Evolutionary conservation across 1,140 invertebrate species (phyloP), one percentile per base, ranked within the genome.

Genomic region (Atta cephalotes): DNA sequence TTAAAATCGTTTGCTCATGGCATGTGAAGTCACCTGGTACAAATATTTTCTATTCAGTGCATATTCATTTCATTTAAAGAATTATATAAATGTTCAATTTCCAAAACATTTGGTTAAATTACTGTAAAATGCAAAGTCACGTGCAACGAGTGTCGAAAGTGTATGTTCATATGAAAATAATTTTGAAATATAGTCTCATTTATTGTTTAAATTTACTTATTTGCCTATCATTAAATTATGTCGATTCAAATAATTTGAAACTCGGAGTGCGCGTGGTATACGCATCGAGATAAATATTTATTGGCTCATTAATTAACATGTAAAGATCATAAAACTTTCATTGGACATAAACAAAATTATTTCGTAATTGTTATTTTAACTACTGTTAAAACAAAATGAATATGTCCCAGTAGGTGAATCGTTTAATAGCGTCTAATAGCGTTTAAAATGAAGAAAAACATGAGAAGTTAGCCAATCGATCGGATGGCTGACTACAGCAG

Each of bases 21-120:
- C 53, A 39, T 39, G 53, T 76, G 77, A 88, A 91, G 87, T 87
- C 53, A 68, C 35, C 68, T 21, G 60, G 35, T 71, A 90, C 77
- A 87, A 89, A 74, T 65, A 56, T 25, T 53, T 82, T 81, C 62
- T 70, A 45, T 84, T 35, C 79, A 58, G 65, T 70, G 74, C 74
- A 66, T 58, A 90, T 88, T 71, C 58, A 76, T 65, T 78, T 62
- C 25, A 60, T 66, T 63, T 56, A 86, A 86, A 88, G 56, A 66
- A 63, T 58, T 65, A 25, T 56, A 51, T 35, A 62, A 62, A 86
- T 78, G 60, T 66, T 49, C 31, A 77, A 53, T 86, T 85, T 79
- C 49, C 74, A n/a, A 72, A 86, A 79, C 58, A 81, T 87, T 70
- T 84, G 45, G n/a, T 39, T 76, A 76, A 76, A 76, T 76, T 51